These are phyloP conservation scores for Cydia pomonella DNA, from an alignment of 1,140 invertebrate species.

Conservation along the genomic window DNA sequence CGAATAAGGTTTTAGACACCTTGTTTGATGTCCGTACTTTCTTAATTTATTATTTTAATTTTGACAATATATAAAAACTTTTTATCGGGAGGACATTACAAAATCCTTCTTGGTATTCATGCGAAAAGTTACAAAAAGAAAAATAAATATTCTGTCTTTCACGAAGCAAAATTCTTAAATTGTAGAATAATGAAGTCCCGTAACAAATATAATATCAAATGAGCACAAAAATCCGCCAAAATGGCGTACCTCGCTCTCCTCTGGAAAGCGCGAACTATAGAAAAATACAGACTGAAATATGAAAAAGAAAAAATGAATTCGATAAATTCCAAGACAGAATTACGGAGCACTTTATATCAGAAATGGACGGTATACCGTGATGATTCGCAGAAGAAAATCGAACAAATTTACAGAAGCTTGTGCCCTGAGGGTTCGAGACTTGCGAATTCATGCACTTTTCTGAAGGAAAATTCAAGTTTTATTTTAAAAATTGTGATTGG, in stretches of 20 bases:
- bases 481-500: constrained; percentile 82
- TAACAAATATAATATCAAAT: constrained; percentile 8
- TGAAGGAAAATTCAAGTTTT: constrained; percentile 82
- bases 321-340: constrained; percentile 64
- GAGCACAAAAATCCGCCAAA: constrained; percentile 35
- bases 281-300: constrained; percentile 69
- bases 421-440: constrained; percentile 69
- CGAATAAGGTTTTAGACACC: neutral
- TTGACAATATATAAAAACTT: neutral
- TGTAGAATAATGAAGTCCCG: constrained; percentile 12
- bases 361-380: constrained; percentile 68
- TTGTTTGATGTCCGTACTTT: neutral
- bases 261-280: constrained; percentile 75
- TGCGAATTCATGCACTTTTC: constrained; percentile 67
- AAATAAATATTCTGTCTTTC: constrained; percentile 21
- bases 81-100: neutral
- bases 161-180: neutral
- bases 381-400: constrained; percentile 68
- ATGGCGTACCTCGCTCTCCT: constrained; percentile 66
- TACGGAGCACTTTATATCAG: constrained; percentile 66
- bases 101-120: neutral
- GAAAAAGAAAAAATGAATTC: constrained; percentile 80
- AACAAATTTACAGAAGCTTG: constrained; percentile 56
- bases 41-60: neutral
- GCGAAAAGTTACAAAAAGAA: neutral